Evolutionary conservation across 2,888 invertebrate species (phyloP).

Genomic region (Tethea ocularis): DNA sequence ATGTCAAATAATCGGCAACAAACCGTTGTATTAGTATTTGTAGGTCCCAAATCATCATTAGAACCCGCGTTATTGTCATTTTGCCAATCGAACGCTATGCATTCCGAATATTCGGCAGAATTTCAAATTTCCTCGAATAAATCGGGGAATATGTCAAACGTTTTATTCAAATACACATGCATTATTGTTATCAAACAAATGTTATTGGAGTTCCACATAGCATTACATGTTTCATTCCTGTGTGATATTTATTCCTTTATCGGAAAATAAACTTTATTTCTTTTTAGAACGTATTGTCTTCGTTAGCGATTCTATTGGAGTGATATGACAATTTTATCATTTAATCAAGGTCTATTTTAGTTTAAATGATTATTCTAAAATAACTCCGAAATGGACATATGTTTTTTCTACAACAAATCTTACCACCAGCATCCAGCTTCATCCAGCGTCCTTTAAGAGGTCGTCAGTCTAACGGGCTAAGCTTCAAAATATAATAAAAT

Average conservation of each 20-base stretch:
- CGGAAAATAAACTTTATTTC: not conserved
- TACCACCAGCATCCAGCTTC: too few species aligned
- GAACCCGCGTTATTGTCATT: not conserved
- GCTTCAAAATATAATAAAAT: not conserved
- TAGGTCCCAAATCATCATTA: not conserved
- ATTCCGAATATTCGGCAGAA: not conserved
- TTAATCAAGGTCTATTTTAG: too few species aligned
- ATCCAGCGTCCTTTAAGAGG: too few species aligned
- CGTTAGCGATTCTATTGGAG: too few species aligned
- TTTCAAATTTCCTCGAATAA: not conserved
- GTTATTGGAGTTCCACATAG: not conserved
- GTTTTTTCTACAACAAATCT: too few species aligned
- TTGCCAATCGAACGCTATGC: not conserved
- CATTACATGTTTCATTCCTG: not conserved
- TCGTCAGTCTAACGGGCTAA: too few species aligned
- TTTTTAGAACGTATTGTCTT: too few species aligned
- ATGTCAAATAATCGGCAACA: not conserved
- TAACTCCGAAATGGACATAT: too few species aligned
- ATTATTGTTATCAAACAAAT: not conserved
- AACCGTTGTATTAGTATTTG: not conserved
- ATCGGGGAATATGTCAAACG: conserved; percentile 1
- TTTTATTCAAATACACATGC: not conserved
- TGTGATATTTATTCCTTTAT: not conserved
- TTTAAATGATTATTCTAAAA: too few species aligned
- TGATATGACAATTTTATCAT: too few species aligned